Conservation (phyloP, 2,113 vertebrate genomes). For the Myodes glareolus region DNA sequence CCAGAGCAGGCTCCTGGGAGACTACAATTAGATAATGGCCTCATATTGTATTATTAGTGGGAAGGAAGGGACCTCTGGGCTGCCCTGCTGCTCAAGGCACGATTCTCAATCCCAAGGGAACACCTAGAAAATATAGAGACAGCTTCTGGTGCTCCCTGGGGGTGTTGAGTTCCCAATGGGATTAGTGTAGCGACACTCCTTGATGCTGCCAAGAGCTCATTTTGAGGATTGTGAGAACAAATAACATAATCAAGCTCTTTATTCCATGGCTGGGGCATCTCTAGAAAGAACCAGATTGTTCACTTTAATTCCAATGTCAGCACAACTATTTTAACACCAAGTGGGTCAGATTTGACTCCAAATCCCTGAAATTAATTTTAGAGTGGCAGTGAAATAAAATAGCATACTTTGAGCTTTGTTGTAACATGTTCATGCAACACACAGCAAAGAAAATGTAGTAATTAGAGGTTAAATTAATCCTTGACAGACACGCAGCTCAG, state of each 20-base stretch:
- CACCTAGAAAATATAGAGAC: neutral
- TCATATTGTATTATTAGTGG: neutral
- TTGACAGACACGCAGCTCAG: constrained; percentile 87
- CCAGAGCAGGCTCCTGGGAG: neutral
- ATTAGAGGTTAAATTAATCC: constrained; percentile 90
- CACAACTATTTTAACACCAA: constrained; percentile 84
- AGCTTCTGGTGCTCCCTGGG: neutral
- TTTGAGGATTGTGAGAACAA: constrained; percentile 56
- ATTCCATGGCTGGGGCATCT: constrained; percentile 74
- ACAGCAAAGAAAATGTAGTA: constrained; percentile 87
- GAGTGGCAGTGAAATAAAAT: constrained; percentile 85
- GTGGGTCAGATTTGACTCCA: constrained; percentile 84
- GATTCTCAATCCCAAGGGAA: neutral
- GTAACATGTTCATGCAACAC: constrained; percentile 85
- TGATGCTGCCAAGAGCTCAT: neutral
- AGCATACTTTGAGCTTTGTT: constrained; percentile 86
- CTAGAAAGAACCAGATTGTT: constrained; percentile 84
- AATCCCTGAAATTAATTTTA: constrained; percentile 84
- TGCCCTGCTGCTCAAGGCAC: neutral
- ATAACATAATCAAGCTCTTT: constrained; percentile 77
- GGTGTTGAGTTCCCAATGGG: neutral
- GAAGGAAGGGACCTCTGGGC: neutral
- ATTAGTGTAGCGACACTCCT: neutral
- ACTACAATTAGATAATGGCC: neutral
- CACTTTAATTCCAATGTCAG: constrained; percentile 82